Percentiles rank a stretch among this genome's conserved stretches.
Conservation (phyloP, 2,797 vertebrate genomes). For the Darevskia nairensis region DNA sequence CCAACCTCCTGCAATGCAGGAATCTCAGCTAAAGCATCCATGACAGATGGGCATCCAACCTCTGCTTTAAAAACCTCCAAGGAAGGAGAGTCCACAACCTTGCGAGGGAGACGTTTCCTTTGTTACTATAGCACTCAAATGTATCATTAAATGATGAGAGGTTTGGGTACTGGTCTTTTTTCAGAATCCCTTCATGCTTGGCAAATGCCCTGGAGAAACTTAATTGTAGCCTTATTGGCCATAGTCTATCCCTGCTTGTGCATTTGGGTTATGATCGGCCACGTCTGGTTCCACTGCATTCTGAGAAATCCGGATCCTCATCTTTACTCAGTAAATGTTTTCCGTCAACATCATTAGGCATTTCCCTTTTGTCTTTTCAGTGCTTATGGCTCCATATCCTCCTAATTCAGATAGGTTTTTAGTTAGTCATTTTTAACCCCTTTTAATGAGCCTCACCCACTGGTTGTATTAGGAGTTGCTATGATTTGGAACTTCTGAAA, state of each 20-base stretch:
- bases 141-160: not conserved
- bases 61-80: too few species aligned
- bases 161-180: not conserved
- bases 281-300: not conserved
- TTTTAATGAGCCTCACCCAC: not conserved
- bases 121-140: not conserved
- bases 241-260: rapidly evolving
- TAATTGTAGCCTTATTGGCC: not conserved
- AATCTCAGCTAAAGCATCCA: too few species aligned
- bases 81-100: too few species aligned
- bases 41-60: too few species aligned
- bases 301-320: conserved; percentile 20
- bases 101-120: not conserved
- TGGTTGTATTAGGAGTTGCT: conserved; percentile 40
- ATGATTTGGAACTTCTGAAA: conserved; percentile 18
- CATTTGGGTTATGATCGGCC: not conserved
- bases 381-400: conserved; percentile 55
- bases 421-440: conserved; percentile 44
- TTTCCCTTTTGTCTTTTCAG: conserved; percentile 55
- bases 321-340: conserved; percentile 49
- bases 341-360: conserved; percentile 13
- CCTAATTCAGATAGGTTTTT: conserved; percentile 26
- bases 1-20: too few species aligned
- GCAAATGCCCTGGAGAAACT: not conserved
- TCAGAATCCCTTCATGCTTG: not conserved